Conservation (phyloP, 2,797 vertebrate species). For the Centropyge bicolor region DNA sequence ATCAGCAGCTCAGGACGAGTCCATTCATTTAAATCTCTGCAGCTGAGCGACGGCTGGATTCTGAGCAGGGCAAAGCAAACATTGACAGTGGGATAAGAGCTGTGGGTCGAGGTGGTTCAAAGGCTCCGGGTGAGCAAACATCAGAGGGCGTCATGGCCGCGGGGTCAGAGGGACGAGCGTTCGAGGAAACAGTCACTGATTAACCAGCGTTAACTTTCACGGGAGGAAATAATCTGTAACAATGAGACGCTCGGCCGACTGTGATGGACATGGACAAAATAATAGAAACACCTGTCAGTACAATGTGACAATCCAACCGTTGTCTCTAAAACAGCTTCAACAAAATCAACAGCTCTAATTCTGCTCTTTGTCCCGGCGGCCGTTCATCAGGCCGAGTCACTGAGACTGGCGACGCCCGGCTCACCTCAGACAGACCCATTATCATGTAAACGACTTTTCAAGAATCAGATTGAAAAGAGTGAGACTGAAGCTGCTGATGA, state of each 20-base stretch:
- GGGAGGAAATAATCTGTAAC: not conserved
- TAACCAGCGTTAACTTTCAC: not conserved
- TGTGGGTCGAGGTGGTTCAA: not conserved
- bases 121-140: conserved; percentile 18
- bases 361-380: too few relatives aligned
- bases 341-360: too few relatives aligned
- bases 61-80: conserved; percentile 7
- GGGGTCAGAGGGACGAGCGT: not conserved
- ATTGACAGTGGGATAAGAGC: conserved; percentile 17
- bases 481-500: not conserved
- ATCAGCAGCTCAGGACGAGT: not conserved
- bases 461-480: not conserved
- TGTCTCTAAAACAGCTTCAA: too few relatives aligned
- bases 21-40: not conserved
- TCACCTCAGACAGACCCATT: conserved; percentile 11
- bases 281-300: not conserved
- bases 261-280: not conserved
- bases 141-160: not conserved
- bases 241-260: too few relatives aligned
- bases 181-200: not conserved
- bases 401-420: too few relatives aligned
- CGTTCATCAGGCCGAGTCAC: too few relatives aligned
- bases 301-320: too few relatives aligned
- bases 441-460: not conserved
- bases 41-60: not conserved